Evolutionary conservation across 2,113 vertebrate species (phyloP), one percentile per base, ranked within the genome.

Genomic region (Ceyx cyanopectus): DNA sequence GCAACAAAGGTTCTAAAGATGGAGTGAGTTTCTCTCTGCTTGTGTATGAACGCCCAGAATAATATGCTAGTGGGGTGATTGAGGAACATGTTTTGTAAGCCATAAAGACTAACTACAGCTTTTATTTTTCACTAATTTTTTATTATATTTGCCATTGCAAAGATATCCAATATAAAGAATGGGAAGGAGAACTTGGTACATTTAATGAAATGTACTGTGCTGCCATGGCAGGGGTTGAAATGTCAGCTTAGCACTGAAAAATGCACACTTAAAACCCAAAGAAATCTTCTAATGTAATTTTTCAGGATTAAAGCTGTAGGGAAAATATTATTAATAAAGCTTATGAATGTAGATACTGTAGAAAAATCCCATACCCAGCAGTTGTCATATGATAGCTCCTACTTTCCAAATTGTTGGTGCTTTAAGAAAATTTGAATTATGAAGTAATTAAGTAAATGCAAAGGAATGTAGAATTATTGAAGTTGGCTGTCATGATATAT

Each of bases 401-500:
- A 9, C 81, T 90, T 67, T 81, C 78, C 65, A 58, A 81, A 94
- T 70, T 10, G 48, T 43, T 50, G 73, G 13, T 56, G 66, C 65
- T 93, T 95, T 3, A 89, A 87, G 93, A 95, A 92, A 82, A 87
- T 48, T 10, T 67, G 81, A 72, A 92, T 82, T 77, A 67, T 63
- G 70, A 60, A 89, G 45, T 81, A 90, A 77, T 95, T 82, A 95
- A 95, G 65, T 56, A 66, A 90, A 91, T 75, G 85, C 46, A 67
- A 87, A 90, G 77, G 92, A 96, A 93, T 95, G 93, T 19, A 50
- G 79, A 77, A 46, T 94, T 95, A 85, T 75, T 97, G 81, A 89
- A 88, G 37, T 92, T 97, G 88, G 84, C 90, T 95, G 75, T 96
- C 94, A n/a, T 30, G 75, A 88, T 92, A 68, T 96, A 93, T 94